A percentile compares a stretch with the other conserved stretches of the same genome.
Conservation (phyloP, 23 tunicate genomes). For the Halocynthia roretzi region DNA sequence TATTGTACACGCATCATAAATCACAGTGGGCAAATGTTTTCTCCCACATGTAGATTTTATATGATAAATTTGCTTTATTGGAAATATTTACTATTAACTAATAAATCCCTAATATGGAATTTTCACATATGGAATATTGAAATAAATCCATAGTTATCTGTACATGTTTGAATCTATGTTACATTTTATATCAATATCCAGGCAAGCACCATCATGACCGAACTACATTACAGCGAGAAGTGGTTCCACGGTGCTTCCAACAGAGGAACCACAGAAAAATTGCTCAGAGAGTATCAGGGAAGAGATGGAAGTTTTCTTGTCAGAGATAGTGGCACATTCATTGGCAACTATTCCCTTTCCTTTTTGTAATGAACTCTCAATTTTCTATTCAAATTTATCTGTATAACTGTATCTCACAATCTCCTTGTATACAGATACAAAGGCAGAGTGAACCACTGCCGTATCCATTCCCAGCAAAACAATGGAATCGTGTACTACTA, state of each 20-base stretch:
- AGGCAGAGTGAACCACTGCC: slow-evolving; percentile 68
- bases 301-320: slow-evolving; percentile 80
- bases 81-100: no score
- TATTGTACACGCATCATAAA: no score
- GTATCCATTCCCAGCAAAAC: slow-evolving; percentile 40
- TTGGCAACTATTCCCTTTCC: slow-evolving; percentile 59
- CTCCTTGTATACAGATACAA: slow-evolving; percentile 38
- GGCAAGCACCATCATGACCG: slow-evolving; percentile 35
- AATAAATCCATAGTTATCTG: no score
- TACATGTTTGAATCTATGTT: no score
- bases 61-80: no score
- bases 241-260: slow-evolving; percentile 79
- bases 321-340: slow-evolving; percentile 55
- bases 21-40: no score
- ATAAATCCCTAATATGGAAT: no score
- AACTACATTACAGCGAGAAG: slow-evolving; percentile 73
- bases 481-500: slow-evolving; percentile 36
- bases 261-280: slow-evolving; percentile 46
- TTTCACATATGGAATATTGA: no score
- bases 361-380: slow-evolving; percentile 40
- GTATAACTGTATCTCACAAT: no score
- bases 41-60: no score
- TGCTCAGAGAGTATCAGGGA: slow-evolving; percentile 31
- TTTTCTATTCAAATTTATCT: not conserved
- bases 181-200: not conserved